Evolutionary conservation across 1,140 invertebrate species (phyloP), one percentile per base, ranked within the genome.

Genomic region (Tenebrio molitor): DNA sequence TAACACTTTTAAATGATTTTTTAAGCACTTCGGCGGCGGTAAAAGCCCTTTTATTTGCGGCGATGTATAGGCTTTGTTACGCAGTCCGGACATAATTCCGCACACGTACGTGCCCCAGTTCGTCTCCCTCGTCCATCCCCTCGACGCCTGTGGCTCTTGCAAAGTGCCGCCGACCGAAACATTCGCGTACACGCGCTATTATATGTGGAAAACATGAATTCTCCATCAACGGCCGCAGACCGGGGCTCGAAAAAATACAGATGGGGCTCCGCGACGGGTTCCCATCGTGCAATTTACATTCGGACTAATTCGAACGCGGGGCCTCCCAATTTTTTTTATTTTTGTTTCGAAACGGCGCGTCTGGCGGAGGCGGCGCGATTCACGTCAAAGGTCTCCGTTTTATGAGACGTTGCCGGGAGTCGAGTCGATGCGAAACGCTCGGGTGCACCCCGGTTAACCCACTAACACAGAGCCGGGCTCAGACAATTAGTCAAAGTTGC

Each of bases 141-240:
- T 33, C 44, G 8, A 3, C 12, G 41, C 65, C 65, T 68, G 21
- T 33, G 65, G 65, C 65, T 50, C 41, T 68, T 33, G 65, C 65
- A 68, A 68, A 68, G 65, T 68, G 65, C 65, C 65, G 41, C 41
- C 65, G 65, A 68, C 65, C 42, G 65, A 68, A 68, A 68, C 64
- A 66, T 66, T 66, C 65, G 65, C 65, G 50, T 46, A 68, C 65
- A 46, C 65, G 41, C 42, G 44, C 65, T 68, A 46, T 46, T 46
- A 68, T 68, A 68, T 68, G 65, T 68, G 65, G 65, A 68, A 67
- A 68, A 68, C 65, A 68, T 68, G 65, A 50, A 68, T 44, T 68
- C 65, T 68, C 65, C 65, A 68, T 68, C 65, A 68, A 46, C 64
- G 64, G 64, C 50, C 50, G 19, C 50, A 62, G 29, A 62, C 58